Percentiles rank a stretch among this genome's conserved stretches.
These are phyloP conservation scores for Oreamnos americanus DNA, from an alignment of 2,113 vertebrate species.

Conservation along the genomic window DNA sequence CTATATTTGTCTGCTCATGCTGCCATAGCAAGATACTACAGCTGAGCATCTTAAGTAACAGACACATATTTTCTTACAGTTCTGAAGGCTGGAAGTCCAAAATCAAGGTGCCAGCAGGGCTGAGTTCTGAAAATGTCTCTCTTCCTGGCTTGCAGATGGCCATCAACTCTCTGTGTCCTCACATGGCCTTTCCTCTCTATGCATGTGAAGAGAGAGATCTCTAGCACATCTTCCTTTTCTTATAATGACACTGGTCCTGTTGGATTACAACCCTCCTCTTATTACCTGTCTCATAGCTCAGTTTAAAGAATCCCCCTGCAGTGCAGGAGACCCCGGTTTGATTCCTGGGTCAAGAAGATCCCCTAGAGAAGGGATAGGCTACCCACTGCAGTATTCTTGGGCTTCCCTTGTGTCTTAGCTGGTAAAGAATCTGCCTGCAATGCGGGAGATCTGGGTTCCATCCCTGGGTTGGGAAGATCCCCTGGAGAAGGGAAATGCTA, in stretches of 20 bases:
- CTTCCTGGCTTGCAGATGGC: background rate
- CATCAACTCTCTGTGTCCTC: background rate
- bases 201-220: background rate
- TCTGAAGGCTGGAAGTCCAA: background rate
- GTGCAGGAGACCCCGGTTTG: fast-evolving
- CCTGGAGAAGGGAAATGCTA: background rate
- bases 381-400: background rate
- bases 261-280: fast-evolving
- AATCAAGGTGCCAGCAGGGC: background rate
- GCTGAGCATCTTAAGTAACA: background rate
- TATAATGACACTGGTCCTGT: background rate
- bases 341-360: background rate
- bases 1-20: background rate
- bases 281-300: background rate
- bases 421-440: background rate
- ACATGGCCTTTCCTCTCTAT: background rate
- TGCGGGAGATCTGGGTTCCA: background rate
- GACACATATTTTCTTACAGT: background rate
- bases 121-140: background rate
- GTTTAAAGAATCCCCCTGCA: background rate
- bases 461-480: background rate
- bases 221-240: background rate
- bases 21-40: background rate
- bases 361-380: background rate
- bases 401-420: background rate